Conservation (phyloP, 2,888 invertebrate species). For the Liopterus haemorrhoidalis region DNA sequence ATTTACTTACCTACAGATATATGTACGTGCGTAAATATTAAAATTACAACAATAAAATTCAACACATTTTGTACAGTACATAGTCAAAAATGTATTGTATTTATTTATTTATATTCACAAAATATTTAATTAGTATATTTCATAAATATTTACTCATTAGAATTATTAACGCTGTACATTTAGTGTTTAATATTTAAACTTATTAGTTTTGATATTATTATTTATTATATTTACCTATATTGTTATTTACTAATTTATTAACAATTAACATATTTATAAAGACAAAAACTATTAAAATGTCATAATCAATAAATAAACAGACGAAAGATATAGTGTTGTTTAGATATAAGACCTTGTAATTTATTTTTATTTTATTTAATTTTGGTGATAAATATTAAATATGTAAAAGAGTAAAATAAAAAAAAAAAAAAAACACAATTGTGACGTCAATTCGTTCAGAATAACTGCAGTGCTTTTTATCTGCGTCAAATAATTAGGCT, state of each 20-base stretch:
- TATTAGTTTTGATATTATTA: background rate
- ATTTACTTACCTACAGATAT: conserved; percentile 15
- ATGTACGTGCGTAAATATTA: conserved; percentile 17
- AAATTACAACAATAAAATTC: background rate
- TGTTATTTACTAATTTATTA: background rate
- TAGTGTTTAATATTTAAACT: background rate
- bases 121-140: background rate
- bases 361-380: no score
- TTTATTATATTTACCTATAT: background rate
- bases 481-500: no score
- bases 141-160: background rate
- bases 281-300: conserved; percentile 9
- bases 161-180: background rate
- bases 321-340: no score
- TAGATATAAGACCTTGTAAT: no score
- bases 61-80: conserved; percentile 1
- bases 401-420: no score
- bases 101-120: conserved; percentile 1
- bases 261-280: background rate
- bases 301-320: no score
- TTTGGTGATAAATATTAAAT: no score
- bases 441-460: no score
- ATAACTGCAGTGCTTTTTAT: no score
- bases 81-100: background rate
- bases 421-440: no score